phyloP scores from a whole-genome alignment of 2,888 invertebrate species.

The Chymomyza amoena region DNA sequence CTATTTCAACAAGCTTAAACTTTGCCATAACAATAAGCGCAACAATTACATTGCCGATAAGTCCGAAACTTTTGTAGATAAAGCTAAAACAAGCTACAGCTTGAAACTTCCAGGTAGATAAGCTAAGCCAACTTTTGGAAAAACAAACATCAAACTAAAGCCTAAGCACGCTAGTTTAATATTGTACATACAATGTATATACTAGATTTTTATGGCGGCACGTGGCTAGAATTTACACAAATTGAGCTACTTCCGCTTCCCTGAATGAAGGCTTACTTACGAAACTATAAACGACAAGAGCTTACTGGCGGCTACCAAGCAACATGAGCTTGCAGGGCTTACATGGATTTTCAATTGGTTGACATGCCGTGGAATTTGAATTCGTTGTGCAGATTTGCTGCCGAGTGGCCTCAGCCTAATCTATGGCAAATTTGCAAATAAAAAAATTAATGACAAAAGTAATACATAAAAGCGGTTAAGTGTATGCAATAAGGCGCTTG shows the following conservation, averaged over 20 bases:
- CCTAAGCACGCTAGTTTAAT: neutral
- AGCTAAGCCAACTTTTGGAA: slow-evolving; percentile 8
- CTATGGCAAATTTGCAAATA: slow-evolving; percentile 36
- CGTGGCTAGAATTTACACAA: slow-evolving; percentile 50
- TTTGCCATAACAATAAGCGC: neutral
- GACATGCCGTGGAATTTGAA: slow-evolving; percentile 33
- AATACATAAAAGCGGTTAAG: slow-evolving; percentile 36
- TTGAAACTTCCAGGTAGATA: neutral
- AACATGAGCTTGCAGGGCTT: neutral
- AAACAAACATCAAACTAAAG: neutral
- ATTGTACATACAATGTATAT: slow-evolving; percentile 5
- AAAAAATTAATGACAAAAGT: slow-evolving; percentile 10
- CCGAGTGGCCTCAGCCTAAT: slow-evolving; percentile 16
- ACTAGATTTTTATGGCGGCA: slow-evolving; percentile 36
- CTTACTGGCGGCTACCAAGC: neutral
- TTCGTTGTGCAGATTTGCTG: slow-evolving; percentile 6
- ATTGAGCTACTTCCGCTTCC: slow-evolving; percentile 45
- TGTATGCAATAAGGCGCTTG: slow-evolving; percentile 33
- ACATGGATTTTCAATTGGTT: slow-evolving; percentile 12
- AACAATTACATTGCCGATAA: neutral
- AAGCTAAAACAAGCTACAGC: neutral
- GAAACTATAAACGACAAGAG: slow-evolving; percentile 19
- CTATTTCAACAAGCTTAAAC: neutral
- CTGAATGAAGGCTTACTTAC: slow-evolving; percentile 49
- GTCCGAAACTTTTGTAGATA: neutral